phyloP scores from a whole-genome alignment of 2,888 invertebrate species.

The Calameuta pallipes region DNA sequence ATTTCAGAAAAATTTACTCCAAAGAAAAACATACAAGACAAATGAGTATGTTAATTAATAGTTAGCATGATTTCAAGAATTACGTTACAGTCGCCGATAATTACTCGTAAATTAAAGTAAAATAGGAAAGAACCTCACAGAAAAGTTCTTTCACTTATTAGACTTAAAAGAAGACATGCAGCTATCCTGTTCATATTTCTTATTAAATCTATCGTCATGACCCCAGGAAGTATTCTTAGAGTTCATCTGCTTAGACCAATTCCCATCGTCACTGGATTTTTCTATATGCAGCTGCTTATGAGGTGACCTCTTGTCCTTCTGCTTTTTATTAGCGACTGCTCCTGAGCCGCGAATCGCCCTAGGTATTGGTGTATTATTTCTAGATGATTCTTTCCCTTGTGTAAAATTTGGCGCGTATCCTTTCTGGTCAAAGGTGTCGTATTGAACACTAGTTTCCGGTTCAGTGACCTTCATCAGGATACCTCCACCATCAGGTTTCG shows the following conservation, averaged over 20 bases:
- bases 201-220: conserved; percentile 50
- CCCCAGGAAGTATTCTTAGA: conserved; percentile 41
- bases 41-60: not conserved
- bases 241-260: not conserved
- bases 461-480: not conserved
- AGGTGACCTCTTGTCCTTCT: conserved; percentile 8
- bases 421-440: not conserved
- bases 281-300: not conserved
- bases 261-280: not conserved
- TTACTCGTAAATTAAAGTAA: not conserved
- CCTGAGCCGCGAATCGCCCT: conserved; percentile 52
- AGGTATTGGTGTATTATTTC: conserved; percentile 20
- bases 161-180: not conserved
- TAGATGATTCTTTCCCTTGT: not conserved
- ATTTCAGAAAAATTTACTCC: not conserved
- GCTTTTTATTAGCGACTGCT: conserved; percentile 37
- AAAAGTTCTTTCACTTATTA: not conserved
- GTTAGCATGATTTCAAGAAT: not conserved
- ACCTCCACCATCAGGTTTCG: not conserved
- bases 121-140: not conserved
- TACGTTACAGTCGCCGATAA: not conserved
- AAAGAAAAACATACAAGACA: not conserved
- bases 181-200: conserved; percentile 32
- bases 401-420: not conserved
- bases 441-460: conserved; percentile 1